phyloP scores from a whole-genome alignment of 1,140 invertebrate species.

The Lutraria rhynchaena region DNA sequence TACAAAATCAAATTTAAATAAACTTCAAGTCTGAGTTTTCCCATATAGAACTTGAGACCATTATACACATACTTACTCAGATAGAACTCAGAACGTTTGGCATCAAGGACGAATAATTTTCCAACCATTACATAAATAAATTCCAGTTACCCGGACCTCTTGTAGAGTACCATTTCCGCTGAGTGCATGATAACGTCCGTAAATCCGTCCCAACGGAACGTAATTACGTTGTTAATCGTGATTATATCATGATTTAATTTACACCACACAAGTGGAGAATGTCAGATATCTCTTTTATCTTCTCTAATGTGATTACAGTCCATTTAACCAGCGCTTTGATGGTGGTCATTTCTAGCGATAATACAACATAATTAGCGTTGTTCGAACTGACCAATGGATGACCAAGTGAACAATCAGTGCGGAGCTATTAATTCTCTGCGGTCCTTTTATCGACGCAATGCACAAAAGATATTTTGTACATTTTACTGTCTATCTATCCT shows the following conservation, averaged over 20 bases:
- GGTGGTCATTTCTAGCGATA: slow-evolving; percentile 41
- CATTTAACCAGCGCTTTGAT: slow-evolving; percentile 51
- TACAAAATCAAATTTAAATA: too few species aligned
- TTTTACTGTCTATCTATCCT: slow-evolving; percentile 46
- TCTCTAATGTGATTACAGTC: slow-evolving; percentile 45
- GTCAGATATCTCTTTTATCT: slow-evolving; percentile 42
- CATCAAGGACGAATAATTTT: too few species aligned
- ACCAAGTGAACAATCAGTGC: slow-evolving; percentile 48
- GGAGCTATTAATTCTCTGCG: slow-evolving; percentile 41
- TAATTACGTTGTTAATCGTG: slow-evolving; percentile 52
- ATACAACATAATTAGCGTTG: slow-evolving; percentile 58
- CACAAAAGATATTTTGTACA: slow-evolving; percentile 54
- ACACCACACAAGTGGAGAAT: slow-evolving; percentile 47
- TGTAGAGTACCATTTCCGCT: too few species aligned
- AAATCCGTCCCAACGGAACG: slow-evolving; percentile 25
- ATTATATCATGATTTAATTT: slow-evolving; percentile 51
- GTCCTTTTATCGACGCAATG: slow-evolving; percentile 59
- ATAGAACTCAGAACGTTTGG: too few species aligned
- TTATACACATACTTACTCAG: too few species aligned
- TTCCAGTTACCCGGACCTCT: too few species aligned
- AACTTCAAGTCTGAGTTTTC: too few species aligned
- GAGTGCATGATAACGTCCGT: slow-evolving; percentile 4
- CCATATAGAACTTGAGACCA: too few species aligned
- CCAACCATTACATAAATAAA: too few species aligned
- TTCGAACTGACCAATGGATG: slow-evolving; percentile 50